phyloP scores from a whole-genome alignment of 1,140 invertebrate genomes.

The Carposina sasakii region DNA sequence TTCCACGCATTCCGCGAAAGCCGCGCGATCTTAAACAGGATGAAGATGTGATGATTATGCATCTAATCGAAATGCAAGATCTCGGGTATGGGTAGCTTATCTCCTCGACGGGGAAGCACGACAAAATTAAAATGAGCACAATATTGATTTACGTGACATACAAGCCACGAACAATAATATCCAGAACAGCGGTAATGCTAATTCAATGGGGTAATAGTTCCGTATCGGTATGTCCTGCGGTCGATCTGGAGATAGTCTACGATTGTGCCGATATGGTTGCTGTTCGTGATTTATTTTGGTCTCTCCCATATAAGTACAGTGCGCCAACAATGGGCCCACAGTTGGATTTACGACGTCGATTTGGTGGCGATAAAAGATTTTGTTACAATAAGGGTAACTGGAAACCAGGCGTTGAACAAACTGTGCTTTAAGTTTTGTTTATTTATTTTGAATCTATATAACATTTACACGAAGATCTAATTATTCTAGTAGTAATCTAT shows the following conservation, averaged over 20 bases:
- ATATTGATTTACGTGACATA: constrained; percentile 45
- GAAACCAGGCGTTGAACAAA: too few relatives aligned
- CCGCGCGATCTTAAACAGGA: constrained; percentile 25
- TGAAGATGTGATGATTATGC: constrained; percentile 42
- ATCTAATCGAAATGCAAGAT: constrained; percentile 43
- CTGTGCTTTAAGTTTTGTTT: too few relatives aligned
- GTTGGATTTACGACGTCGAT: constrained; percentile 63
- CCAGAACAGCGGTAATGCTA: constrained; percentile 61
- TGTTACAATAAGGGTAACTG: constrained; percentile 27
- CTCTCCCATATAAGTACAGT: constrained; percentile 63
- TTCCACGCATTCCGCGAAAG: constrained; percentile 31
- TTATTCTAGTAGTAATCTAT: too few relatives aligned
- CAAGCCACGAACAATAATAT: constrained; percentile 34
- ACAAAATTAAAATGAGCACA: constrained; percentile 56
- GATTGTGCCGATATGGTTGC: constrained; percentile 64
- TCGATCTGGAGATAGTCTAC: constrained; percentile 56
- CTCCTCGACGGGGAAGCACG: constrained; percentile 28
- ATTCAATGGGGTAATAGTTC: constrained; percentile 64
- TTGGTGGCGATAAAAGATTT: constrained; percentile 65
- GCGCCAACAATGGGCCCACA: constrained; percentile 56
- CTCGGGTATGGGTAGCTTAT: constrained; percentile 35
- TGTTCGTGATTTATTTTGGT: constrained; percentile 69
- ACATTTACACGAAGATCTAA: too few relatives aligned
- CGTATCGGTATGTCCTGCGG: constrained; percentile 50
- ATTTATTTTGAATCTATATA: too few relatives aligned